phyloP scores from a whole-genome alignment of 2,888 invertebrate genomes.

The Melanophora roralis region DNA sequence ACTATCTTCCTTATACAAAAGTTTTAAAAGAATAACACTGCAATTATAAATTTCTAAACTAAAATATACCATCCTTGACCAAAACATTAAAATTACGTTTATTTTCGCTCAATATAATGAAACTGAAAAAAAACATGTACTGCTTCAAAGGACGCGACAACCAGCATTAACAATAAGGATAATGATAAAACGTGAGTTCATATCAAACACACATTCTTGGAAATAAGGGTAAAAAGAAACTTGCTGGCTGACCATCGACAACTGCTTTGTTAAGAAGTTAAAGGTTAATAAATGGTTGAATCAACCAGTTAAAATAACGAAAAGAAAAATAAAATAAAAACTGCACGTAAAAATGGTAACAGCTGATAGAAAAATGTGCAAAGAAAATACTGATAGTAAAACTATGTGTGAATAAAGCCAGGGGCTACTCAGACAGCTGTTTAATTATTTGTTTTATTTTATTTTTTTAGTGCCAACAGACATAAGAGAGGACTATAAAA shows the following conservation, averaged over 20 bases:
- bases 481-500: neutral
- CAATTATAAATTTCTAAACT: too few species aligned
- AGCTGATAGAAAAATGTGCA: conserved; percentile 50
- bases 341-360: conserved; percentile 29
- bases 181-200: conserved; percentile 28
- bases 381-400: conserved; percentile 2
- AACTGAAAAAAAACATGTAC: conserved; percentile 37
- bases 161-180: conserved; percentile 33
- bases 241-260: conserved; percentile 17
- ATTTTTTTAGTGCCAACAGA: neutral
- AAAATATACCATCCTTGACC: too few species aligned
- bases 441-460: neutral
- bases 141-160: conserved; percentile 17
- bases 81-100: too few species aligned
- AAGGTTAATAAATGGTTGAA: conserved; percentile 9
- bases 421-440: conserved; percentile 33
- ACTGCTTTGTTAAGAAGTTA: neutral
- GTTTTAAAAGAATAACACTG: too few species aligned
- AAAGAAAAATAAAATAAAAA: neutral
- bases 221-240: neutral
- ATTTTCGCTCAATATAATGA: too few species aligned
- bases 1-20: too few species aligned
- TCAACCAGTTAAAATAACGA: conserved; percentile 11
- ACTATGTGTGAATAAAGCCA: neutral
- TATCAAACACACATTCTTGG: neutral